Percentiles rank a stretch among this genome's conserved stretches.
These are phyloP conservation scores for Helicorthomorpha holstii DNA, from an alignment of 1,140 invertebrate species.

Conservation along the genomic window DNA sequence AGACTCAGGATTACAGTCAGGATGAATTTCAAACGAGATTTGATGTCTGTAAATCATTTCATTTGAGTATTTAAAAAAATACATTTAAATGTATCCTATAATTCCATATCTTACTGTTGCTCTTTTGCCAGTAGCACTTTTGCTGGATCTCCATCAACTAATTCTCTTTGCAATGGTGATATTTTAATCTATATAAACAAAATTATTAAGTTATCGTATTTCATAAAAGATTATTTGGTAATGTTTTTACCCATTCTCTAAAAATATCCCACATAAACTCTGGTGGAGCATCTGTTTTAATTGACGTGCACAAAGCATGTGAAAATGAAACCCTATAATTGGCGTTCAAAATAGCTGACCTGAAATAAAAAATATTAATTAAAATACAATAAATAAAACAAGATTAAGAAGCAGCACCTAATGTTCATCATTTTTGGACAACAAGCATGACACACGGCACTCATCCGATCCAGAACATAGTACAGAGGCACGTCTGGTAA, in stretches of 20 bases:
- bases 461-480: constrained; percentile 50
- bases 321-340: constrained; percentile 84
- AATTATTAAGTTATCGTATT: background rate
- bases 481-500: constrained; percentile 68
- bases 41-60: constrained; percentile 19
- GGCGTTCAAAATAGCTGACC: constrained; percentile 84
- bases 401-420: constrained; percentile 34
- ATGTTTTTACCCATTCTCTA: constrained; percentile 60
- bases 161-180: constrained; percentile 17
- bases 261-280: constrained; percentile 86
- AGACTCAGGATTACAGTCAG: constrained; percentile 60
- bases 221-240: no score
- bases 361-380: no score
- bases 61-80: constrained; percentile 1
- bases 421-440: constrained; percentile 35
- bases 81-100: background rate
- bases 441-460: constrained; percentile 40
- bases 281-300: constrained; percentile 87
- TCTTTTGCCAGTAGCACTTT: constrained; percentile 8
- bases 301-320: constrained; percentile 66
- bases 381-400: no score
- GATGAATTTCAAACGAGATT: constrained; percentile 43
- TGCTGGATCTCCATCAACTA: constrained; percentile 9
- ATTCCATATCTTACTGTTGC: background rate
- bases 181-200: constrained; percentile 2